Base-by-base conservation (phyloP, 2,888 invertebrate genomes). In the Andrena chrysosceles region DNA sequence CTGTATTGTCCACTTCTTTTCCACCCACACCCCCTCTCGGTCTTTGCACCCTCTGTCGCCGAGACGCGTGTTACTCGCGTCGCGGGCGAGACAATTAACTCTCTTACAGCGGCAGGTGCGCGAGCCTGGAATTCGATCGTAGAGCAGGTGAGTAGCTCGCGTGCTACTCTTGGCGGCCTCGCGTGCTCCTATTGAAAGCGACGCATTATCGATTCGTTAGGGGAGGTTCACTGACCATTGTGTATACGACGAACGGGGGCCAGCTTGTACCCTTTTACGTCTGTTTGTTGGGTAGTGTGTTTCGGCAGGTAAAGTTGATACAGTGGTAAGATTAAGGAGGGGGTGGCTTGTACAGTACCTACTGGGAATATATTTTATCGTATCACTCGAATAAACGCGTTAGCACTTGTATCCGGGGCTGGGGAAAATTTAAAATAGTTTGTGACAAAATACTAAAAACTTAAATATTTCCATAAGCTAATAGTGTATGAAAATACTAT, bases 221-320 rank as follows among this genome's bases (percentile, higher is more conserved):
- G 81, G 79, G 76, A 83, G 83, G 88, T 88, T 88, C 88, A 85
- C 79, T 88, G 88, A 86, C 87, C 88, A 88, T 86, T 75, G 66
- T 73, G 23, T 23, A 26, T 56, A 66, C 76, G 59, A 60, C 77
- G 62, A 70, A 64, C 48, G 31, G 31, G 23, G 66, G 59, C 60
- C 42, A 52, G 59, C 35, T 74, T 42, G 54, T 48, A 35, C 31
- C 56, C 56, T 56, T 56, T 56, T 56, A 23, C 10, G 20, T 23
- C 23, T 26, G 23, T 26, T 56, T 56, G 56, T 13, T 10, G 23
- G 26, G 3, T 42, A 5, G 16, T 42, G 42, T 42, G 42, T 42
- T 42, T 42, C 42, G 42, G 42, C 42, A 42, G 42, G 42, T 42
- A 42, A 42, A 42, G 42, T 42, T 42, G 42, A 42, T 42, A 42